Evolutionary conservation across 2,797 vertebrate genomes (phyloP), one percentile per base, ranked within the genome.

Genomic region (Oceanodroma leucorhoa): DNA sequence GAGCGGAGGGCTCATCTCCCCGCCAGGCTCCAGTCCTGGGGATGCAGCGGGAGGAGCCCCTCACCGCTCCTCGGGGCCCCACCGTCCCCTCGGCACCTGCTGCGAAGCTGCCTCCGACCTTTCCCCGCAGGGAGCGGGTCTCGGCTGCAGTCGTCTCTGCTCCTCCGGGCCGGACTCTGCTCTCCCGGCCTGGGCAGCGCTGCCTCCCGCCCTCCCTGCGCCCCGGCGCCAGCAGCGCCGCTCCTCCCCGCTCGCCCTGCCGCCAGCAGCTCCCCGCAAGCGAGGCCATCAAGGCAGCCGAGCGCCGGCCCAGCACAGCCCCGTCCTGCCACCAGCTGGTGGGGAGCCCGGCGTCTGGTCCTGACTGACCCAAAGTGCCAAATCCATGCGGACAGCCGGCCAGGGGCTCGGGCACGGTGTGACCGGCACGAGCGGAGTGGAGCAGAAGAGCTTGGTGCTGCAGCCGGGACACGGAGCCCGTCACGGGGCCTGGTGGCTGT

Each of bases 181-280:
- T 72, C 43, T 51, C 38, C 22, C 1, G 10, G 55, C 21, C 34
- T 13, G 72, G 67, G 19, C 41, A 34, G 19, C 6, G 11, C 30
- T 51, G 32, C 26, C 13, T 26, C 45, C 29, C 1, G 4, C 46
- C n/a, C 58, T 34, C 58, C 58, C 36, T 5, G 36, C 23, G 10
- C 5, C 0, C 36, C 1, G 2, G 24, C 1, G 4, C 7, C 32
- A 7, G 45, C 45, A 36, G 50, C 61, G 12, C 32, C 1, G 30
- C 58, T 41, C 46, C 36, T 24, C 29, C 18, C 23, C 4, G 9
- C 48, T 17, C 9, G 16, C 26, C 36, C 26, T 7, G 10, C 11
- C 10, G 4, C 75, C 61, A 45, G 50, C 50, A 54, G 48, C 32
- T 19, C 24, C 48, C 1, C 3, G 21, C n/a, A 36, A 15, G 32